These are phyloP conservation scores for Selenia dentaria DNA, from an alignment of 2,888 invertebrate species.

Conservation along the genomic window DNA sequence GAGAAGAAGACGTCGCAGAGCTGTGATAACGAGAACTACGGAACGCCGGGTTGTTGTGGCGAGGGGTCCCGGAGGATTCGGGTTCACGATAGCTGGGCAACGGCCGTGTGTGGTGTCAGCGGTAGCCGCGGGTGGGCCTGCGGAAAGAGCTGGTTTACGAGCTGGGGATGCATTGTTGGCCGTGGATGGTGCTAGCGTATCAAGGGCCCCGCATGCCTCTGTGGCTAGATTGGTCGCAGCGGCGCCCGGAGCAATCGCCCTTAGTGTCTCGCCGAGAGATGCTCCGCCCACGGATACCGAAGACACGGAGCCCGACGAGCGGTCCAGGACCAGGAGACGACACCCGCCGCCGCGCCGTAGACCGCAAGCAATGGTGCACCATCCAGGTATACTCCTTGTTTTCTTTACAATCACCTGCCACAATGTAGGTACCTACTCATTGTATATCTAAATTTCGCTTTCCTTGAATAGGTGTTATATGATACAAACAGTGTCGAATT, in stretches of 20 bases:
- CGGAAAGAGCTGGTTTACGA: slow-evolving; percentile 94
- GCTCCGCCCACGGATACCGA: slow-evolving; percentile 75
- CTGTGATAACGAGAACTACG: slow-evolving; percentile 75
- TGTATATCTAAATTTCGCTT: no score
- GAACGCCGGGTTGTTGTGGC: slow-evolving; percentile 93
- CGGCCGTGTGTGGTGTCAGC: slow-evolving; percentile 97
- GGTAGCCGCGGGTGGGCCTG: slow-evolving; percentile 93
- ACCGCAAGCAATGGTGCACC: slow-evolving; percentile 66
- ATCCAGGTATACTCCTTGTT: slow-evolving; percentile 55
- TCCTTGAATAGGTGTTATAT: no score
- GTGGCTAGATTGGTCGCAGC: slow-evolving; percentile 96
- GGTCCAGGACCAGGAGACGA: slow-evolving; percentile 65
- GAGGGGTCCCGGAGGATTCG: slow-evolving; percentile 95
- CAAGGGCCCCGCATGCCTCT: slow-evolving; percentile 96
- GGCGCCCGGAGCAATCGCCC: slow-evolving; percentile 91
- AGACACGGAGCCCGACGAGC: slow-evolving; percentile 76
- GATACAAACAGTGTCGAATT: no score
- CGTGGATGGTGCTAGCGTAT: slow-evolving; percentile 96
- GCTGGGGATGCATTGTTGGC: slow-evolving; percentile 97
- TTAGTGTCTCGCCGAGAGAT: slow-evolving; percentile 90
- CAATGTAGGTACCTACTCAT: no score
- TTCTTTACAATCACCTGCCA: no score
- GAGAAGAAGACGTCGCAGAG: slow-evolving; percentile 71
- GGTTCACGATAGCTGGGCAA: slow-evolving; percentile 99
- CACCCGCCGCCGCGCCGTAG: slow-evolving; percentile 74